A percentile compares a stretch with the other conserved stretches of the same genome.
Conservation (phyloP, 2,888 invertebrate genomes). For the Philopedon plagiatum region DNA sequence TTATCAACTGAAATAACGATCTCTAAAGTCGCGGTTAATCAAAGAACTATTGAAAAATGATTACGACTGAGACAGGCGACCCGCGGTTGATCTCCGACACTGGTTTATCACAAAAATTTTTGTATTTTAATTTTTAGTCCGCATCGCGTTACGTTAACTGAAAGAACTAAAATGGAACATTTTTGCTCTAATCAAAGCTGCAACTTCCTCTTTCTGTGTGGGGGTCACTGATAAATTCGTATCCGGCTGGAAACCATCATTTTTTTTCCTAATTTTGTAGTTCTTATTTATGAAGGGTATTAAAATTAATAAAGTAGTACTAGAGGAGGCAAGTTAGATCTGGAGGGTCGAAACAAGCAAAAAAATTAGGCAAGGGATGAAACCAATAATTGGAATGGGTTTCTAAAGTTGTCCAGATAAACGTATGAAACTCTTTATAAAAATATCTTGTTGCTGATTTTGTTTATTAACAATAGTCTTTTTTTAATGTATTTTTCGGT, state of each 20-base stretch:
- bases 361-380: too few relatives aligned
- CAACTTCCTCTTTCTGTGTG: conserved; percentile 53
- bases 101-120: conserved; percentile 43
- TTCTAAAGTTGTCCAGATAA: too few relatives aligned
- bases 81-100: conserved; percentile 44
- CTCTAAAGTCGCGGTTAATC: too few relatives aligned
- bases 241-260: conserved; percentile 50
- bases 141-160: conserved; percentile 37
- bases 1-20: too few relatives aligned
- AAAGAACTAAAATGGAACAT: conserved; percentile 47
- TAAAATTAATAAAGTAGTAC: neutral
- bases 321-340: too few relatives aligned
- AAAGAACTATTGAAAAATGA: conserved; percentile 12
- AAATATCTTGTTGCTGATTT: too few relatives aligned
- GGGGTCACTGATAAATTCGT: conserved; percentile 55
- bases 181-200: conserved; percentile 45
- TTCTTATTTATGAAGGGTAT: conserved; percentile 2
- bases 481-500: too few relatives aligned
- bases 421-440: too few relatives aligned
- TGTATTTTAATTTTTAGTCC: conserved; percentile 27
- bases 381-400: too few relatives aligned
- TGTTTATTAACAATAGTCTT: too few relatives aligned
- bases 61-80: conserved; percentile 14
- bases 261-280: too few relatives aligned
- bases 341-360: too few relatives aligned